Percentiles rank a stretch among this genome's conserved stretches.
Evolutionary conservation across 2,797 vertebrate genomes (phyloP).

Genomic region (Hylomyscus alleni): DNA sequence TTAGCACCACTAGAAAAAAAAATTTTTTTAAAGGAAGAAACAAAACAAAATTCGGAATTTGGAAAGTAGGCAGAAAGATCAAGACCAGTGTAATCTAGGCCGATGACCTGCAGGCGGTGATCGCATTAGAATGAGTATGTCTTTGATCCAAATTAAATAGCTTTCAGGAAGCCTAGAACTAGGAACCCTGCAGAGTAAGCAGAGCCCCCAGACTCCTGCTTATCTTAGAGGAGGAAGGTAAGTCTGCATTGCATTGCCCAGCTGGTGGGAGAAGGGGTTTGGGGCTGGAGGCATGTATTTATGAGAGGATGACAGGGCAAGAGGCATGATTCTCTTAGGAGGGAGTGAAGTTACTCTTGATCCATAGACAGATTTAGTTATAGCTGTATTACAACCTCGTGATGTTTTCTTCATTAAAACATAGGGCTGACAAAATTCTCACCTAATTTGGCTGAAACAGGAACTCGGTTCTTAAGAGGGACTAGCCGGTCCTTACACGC

Average conservation of each 20-base stretch:
- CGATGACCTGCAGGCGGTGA: not conserved
- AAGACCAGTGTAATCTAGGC: not conserved
- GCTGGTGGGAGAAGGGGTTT: not conserved
- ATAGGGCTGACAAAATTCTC: constrained; percentile 79
- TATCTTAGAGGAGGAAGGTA: not conserved
- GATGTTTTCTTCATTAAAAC: not conserved
- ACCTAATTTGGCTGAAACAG: constrained; percentile 95
- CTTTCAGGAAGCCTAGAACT: not conserved
- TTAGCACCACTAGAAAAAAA: not conserved
- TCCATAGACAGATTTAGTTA: not conserved
- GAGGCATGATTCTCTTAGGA: not conserved
- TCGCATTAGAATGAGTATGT: fast-evolving
- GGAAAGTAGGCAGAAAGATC: not conserved
- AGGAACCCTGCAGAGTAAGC: not conserved
- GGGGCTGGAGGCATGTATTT: not conserved
- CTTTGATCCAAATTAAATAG: not conserved
- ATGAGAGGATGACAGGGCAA: not conserved
- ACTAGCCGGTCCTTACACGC: constrained; percentile 90
- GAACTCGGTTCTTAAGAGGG: constrained; percentile 92
- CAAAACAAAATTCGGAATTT: not conserved
- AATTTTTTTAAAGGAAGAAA: not conserved
- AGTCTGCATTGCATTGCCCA: not conserved
- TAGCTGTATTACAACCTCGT: not conserved
- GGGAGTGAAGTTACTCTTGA: not conserved
- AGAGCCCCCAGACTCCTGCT: not conserved